These are phyloP conservation scores for Tinea semifulvella DNA, from an alignment of 2,888 invertebrate species.

Conservation along the genomic window DNA sequence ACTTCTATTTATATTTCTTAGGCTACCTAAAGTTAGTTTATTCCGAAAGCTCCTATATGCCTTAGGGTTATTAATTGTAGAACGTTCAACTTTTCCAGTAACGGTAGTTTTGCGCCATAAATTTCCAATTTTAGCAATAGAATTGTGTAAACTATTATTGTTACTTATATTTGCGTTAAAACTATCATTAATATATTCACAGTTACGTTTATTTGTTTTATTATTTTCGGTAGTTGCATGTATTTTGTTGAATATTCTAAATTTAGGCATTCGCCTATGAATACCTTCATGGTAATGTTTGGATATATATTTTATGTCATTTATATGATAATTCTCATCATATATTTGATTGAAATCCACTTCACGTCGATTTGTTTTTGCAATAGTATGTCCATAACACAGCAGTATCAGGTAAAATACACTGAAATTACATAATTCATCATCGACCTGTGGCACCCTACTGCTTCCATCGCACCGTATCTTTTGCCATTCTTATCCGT, in stretches of 20 bases:
- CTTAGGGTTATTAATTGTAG: not conserved
- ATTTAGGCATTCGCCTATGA: not conserved
- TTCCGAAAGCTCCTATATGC: not conserved
- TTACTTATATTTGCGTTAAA: not conserved
- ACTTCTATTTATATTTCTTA: not conserved
- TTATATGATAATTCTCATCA: not conserved
- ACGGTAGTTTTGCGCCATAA: not conserved
- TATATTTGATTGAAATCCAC: not conserved
- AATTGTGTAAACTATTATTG: not conserved
- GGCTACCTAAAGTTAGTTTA: not conserved
- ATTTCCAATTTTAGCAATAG: not conserved
- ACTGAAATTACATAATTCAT: no score
- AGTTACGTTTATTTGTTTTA: not conserved
- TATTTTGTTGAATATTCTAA: not conserved
- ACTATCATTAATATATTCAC: not conserved
- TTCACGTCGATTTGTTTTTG: slow-evolving; percentile 32
- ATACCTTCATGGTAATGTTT: not conserved
- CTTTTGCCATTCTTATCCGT: no score
- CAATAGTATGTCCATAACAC: slow-evolving; percentile 39
- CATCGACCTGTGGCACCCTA: no score
- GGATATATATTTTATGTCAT: not conserved
- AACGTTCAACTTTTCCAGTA: not conserved
- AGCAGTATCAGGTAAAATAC: slow-evolving; percentile 49
- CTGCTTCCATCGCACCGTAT: no score
- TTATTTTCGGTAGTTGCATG: not conserved